A percentile compares a stretch with the other conserved stretches of the same genome.
These are phyloP conservation scores for Phrynosoma blainvillii DNA, from an alignment of 2,113 vertebrate species.

Conservation along the genomic window DNA sequence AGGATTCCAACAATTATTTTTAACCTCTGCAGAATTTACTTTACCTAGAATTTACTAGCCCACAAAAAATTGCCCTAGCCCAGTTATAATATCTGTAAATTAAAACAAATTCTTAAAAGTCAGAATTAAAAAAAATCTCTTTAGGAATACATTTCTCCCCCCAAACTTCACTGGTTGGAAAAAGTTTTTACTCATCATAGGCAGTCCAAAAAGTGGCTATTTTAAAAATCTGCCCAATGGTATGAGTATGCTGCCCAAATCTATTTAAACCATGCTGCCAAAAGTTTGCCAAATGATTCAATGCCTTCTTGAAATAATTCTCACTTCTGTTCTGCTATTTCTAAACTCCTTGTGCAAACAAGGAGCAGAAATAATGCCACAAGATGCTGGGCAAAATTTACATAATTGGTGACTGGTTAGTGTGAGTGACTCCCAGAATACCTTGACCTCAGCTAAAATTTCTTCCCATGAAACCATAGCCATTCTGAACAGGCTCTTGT, in stretches of 20 bases:
- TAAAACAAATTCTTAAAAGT: too few species aligned
- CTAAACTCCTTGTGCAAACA: conserved; percentile 15
- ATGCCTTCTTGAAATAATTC: conserved; percentile 26
- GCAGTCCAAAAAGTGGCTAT: background rate
- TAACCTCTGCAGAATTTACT: too few species aligned
- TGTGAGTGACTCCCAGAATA: conserved; percentile 18
- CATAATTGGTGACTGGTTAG: conserved; percentile 26
- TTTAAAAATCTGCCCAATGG: background rate
- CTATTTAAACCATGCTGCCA: background rate
- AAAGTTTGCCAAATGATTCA: conserved; percentile 17
- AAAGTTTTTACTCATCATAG: background rate
- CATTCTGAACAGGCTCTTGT: conserved; percentile 6
- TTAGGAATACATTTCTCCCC: too few species aligned
- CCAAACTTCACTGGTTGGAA: too few species aligned
- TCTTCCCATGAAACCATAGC: conserved; percentile 33
- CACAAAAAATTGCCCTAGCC: too few species aligned
- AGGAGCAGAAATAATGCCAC: conserved; percentile 33
- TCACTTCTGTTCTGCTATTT: conserved; percentile 15
- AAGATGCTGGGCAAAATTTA: conserved; percentile 20
- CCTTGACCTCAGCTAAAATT: conserved; percentile 13
- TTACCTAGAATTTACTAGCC: too few species aligned
- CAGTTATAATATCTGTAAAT: too few species aligned
- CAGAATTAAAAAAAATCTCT: too few species aligned
- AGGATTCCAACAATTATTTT: too few species aligned
- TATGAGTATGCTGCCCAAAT: background rate